Conservation (phyloP, 2,797 vertebrate species). For the Danio albolineatus region DNA sequence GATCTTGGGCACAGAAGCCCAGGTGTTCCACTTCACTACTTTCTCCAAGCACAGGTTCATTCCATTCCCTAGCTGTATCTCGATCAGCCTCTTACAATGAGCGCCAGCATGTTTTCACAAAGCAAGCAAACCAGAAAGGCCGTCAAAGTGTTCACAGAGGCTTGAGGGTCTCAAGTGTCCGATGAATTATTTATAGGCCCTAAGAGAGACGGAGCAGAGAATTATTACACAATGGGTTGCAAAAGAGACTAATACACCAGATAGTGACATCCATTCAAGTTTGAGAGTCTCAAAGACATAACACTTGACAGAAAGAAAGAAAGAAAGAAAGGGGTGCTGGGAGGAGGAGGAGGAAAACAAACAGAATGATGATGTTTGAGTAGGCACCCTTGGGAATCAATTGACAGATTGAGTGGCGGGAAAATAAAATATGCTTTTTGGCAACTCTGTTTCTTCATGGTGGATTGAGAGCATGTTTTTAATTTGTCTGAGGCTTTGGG, state of each 20-base stretch:
- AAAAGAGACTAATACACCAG: slow-evolving; percentile 74
- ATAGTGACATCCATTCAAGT: slow-evolving; percentile 71
- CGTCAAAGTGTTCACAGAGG: slow-evolving; percentile 69
- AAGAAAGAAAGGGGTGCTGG: slow-evolving; percentile 20
- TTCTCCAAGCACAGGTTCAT: slow-evolving; percentile 13
- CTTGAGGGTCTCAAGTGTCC: slow-evolving; percentile 75
- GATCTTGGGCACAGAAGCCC: slow-evolving; percentile 44
- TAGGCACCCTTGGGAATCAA: slow-evolving; percentile 44
- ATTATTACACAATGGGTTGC: slow-evolving; percentile 62
- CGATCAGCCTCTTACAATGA: slow-evolving; percentile 57
- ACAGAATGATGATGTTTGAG: slow-evolving; percentile 44
- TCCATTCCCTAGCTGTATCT: slow-evolving; percentile 22
- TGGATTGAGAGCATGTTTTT: slow-evolving; percentile 32
- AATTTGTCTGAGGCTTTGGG: slow-evolving; percentile 34
- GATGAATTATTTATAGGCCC: slow-evolving; percentile 79
- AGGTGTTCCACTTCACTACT: slow-evolving; percentile 43
- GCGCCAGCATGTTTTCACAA: slow-evolving; percentile 57
- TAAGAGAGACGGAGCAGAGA: slow-evolving; percentile 62
- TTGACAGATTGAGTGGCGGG: slow-evolving; percentile 46
- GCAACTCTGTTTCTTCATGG: slow-evolving; percentile 24
- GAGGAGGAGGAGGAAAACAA: slow-evolving; percentile 29
- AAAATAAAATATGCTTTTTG: slow-evolving; percentile 38
- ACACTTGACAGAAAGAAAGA: slow-evolving; percentile 42
- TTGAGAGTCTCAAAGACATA: slow-evolving; percentile 56
- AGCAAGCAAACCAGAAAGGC: slow-evolving; percentile 69